Evolutionary conservation across 2,888 invertebrate genomes (phyloP).

Genomic region (Drosophila peninsularis): DNA sequence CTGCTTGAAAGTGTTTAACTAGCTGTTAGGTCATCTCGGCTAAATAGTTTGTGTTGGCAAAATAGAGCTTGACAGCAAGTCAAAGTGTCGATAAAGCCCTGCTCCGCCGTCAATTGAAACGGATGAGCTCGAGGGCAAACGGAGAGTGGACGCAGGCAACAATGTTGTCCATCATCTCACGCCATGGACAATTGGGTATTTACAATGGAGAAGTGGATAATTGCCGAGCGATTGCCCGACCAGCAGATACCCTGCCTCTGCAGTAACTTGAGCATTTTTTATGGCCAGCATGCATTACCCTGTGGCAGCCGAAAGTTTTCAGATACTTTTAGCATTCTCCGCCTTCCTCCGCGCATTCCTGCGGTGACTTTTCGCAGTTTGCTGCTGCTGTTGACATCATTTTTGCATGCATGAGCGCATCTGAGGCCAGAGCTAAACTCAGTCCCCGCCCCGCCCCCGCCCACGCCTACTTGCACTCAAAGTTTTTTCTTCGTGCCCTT

Average conservation of each 20-base stretch:
- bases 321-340: conserved; percentile 13
- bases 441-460: not conserved
- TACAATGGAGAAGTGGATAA: not conserved
- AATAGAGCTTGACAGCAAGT: conserved; percentile 5
- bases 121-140: conserved; percentile 1
- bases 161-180: conserved; percentile 1
- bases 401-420: conserved; percentile 54
- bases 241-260: not conserved
- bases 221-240: not conserved
- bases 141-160: not conserved
- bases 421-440: conserved; percentile 17
- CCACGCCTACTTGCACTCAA: not conserved
- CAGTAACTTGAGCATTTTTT: not conserved
- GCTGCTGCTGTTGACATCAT: conserved; percentile 53
- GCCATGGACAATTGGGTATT: not conserved
- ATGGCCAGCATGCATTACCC: not conserved
- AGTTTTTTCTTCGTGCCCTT: conserved; percentile 28
- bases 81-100: not conserved
- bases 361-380: conserved; percentile 32
- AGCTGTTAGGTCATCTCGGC: conserved; percentile 1
- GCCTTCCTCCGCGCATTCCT: conserved; percentile 3
- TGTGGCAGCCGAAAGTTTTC: conserved; percentile 4
- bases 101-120: not conserved
- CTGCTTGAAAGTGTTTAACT: not conserved
- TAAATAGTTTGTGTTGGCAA: conserved; percentile 8